Evolutionary conservation across 2,888 invertebrate genomes (phyloP), one percentile per base, ranked within the genome.

Genomic region (Petrophora chlorosata): DNA sequence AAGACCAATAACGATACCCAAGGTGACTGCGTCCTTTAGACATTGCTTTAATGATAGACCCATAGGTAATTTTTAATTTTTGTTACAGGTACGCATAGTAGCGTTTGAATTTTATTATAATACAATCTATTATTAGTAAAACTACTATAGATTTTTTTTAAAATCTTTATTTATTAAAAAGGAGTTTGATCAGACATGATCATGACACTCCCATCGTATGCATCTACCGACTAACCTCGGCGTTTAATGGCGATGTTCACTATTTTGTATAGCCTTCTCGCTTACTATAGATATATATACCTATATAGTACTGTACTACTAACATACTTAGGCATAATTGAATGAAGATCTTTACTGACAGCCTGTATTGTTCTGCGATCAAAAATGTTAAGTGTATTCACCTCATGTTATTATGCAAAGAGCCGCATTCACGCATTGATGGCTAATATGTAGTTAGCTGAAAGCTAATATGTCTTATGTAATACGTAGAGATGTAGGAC

Each of bases 11-110:
- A n/a, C n/a, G n/a, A n/a, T n/a, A 53, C 70, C 63, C 74, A 77
- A 77, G 78, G 76, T 66, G 54, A 68, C 49, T 48, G 52, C 65
- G 76, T 76, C 76, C 73, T 77, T 68, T 69, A 57, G 25, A 16
- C 41, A 30, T 36, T 14, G 22, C 23, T 29, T 43, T 61, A 61
- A 58, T 73, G 61, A 64, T 61, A 48, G 53, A 56, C 53, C 63
- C 61, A 61, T 67, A 62, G 63, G 63, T 61, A 65, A 71, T 72
- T 67, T 63, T 34, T 67, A 68, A 70, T 73, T 67, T 58, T 56
- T 22, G 29, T 43, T 41, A 46, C 25, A 16, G 17, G 30, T 19
- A 50, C 13, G 15, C 25, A 45, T 36, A 49, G 46, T 36, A 45
- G 40, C 30, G 40, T 45, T 48, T 38, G 39, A 12, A 39, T 28